Percentiles rank a stretch among this genome's conserved stretches.
Conservation (phyloP, 2,113 vertebrate species). For the Ceuthmochares aereus region DNA sequence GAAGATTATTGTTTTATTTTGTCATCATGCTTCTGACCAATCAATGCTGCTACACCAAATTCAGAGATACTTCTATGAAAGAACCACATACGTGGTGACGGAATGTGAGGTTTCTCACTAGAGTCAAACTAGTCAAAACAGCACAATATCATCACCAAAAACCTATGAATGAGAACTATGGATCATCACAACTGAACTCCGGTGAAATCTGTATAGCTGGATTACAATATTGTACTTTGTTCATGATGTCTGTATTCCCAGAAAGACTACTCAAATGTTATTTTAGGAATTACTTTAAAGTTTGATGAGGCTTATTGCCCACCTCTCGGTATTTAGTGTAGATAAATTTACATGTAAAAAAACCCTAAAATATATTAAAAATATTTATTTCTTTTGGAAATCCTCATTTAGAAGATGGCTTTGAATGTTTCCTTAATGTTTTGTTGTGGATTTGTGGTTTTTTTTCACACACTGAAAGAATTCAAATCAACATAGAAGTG, state of each 20-base stretch:
- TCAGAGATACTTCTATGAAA: not conserved
- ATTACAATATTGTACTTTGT: not conserved
- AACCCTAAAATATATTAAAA: too few relatives aligned
- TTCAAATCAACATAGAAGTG: accelerated
- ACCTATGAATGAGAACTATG: not conserved
- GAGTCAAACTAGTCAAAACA: not conserved
- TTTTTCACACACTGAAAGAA: not conserved
- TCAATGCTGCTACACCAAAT: not conserved
- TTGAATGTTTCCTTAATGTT: not conserved
- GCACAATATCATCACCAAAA: not conserved
- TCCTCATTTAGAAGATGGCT: not conserved
- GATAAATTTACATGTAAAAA: not conserved
- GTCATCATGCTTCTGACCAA: not conserved
- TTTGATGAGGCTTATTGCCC: not conserved
- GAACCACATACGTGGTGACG: not conserved
- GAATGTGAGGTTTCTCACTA: not conserved
- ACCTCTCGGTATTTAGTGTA: not conserved
- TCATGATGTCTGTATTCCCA: not conserved
- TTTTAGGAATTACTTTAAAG: not conserved
- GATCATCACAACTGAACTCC: not conserved
- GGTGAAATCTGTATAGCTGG: not conserved
- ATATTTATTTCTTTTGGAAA: not conserved
- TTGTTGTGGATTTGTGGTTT: not conserved
- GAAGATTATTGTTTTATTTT: not conserved
- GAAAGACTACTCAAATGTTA: not conserved